Conservation (phyloP, 2,113 vertebrate genomes). For the Heloderma charlesbogerti region DNA sequence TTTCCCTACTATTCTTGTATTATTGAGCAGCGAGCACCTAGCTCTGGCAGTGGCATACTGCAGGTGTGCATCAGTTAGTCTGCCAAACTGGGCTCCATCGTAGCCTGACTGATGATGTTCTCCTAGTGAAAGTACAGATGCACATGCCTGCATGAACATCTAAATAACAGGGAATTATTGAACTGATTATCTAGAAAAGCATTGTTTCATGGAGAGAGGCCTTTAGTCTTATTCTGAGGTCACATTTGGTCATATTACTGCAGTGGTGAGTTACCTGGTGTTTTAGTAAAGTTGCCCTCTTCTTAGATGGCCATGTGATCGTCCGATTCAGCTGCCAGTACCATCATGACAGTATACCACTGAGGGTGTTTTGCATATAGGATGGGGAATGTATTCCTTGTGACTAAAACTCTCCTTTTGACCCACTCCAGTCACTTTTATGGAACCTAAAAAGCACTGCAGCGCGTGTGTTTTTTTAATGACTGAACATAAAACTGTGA, state of each 20-base stretch:
- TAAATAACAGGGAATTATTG: not conserved
- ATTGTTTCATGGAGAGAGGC: conserved; percentile 50
- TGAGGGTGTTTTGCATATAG: not conserved
- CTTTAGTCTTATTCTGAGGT: not conserved
- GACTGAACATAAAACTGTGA: conserved; percentile 33
- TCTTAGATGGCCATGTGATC: not conserved
- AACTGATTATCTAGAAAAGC: conserved; percentile 50
- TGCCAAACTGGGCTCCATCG: conserved; percentile 65
- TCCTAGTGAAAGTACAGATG: conserved; percentile 58
- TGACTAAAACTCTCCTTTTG: not conserved
- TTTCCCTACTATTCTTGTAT: not conserved
- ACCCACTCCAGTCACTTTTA: not conserved
- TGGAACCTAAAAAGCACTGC: not conserved
- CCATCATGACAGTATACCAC: not conserved
- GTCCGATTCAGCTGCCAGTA: not conserved
- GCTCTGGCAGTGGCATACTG: conserved; percentile 64
- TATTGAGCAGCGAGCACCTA: conserved; percentile 54
- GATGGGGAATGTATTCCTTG: not conserved
- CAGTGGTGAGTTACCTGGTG: not conserved
- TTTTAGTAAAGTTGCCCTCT: not conserved
- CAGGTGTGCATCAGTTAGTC: conserved; percentile 53
- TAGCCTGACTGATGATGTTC: conserved; percentile 52
- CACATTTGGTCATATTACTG: not conserved
- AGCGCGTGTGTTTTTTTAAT: fast-evolving
- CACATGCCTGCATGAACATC: not conserved